Base-by-base conservation (phyloP, 2,113 vertebrate species). In the Elephantulus edwardii region DNA sequence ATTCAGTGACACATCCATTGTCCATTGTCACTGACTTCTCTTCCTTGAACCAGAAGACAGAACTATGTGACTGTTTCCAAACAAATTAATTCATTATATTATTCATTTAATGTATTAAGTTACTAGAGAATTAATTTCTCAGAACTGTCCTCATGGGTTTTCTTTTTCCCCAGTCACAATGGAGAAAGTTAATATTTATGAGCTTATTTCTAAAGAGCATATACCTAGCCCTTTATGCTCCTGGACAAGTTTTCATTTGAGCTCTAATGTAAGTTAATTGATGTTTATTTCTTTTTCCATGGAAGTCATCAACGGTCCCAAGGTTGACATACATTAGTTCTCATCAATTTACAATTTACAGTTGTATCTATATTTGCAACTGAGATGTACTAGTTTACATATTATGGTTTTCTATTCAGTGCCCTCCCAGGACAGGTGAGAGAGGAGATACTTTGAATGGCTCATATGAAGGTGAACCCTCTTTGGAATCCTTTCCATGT, bases 161-260 rank as follows among this genome's bases (percentile, higher is more conserved):
- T 46, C 38, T 77, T 79, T 77, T 78, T 82, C 17, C 19, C 17
- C 19, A 66, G 56, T 54, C 56, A 46, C 85, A 6, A 3, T 50
- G 26, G 19, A 16, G 5, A 86, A 81, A 80, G 24, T 64, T 90
- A 86, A 88, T 58, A 77, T 91, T 91, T 48, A 89, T n/a, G 3
- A 78, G 7, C 56, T 16, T 70, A 28, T 83, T 78, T 72, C 33
- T 88, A 86, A 84, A 22, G 71, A 74, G 5, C 44, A 33, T 6
- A 2, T 68, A 19, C 10, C 66, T 38, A 35, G 42, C 33, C 5
- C 9, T n/a, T 76, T 79, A 44, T 11, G 20, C 54, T 84, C 46
- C 71, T 46, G 30, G 71, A 56, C 26, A 30, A 78, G 77, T 60
- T 77, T 71, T 50, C 40, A 38, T 76, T 70, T 80, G 48, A 30